These are phyloP conservation scores for Pseudorhiza aurosa DNA, from an alignment of 30 jellyfish, hydroid and myxozoan species.

Conservation along the genomic window DNA sequence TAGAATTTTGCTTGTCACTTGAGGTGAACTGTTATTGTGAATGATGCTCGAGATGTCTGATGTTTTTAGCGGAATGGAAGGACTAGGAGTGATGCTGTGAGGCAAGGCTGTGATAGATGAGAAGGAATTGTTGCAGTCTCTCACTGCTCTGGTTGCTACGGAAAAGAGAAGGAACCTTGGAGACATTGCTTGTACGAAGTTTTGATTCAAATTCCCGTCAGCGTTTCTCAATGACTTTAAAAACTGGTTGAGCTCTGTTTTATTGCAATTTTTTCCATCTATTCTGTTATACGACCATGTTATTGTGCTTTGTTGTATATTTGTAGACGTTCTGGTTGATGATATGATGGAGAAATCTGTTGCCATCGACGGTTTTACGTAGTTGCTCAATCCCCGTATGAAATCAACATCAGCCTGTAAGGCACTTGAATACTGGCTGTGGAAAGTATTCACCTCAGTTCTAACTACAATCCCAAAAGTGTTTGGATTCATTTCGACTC, in stretches of 20 bases:
- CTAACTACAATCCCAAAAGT: constrained; percentile 26
- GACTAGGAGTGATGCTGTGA: background rate
- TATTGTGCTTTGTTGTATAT: background rate
- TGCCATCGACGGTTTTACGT: constrained; percentile 1
- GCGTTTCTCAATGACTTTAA: background rate
- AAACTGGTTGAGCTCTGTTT: constrained; percentile 7
- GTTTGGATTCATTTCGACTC: background rate
- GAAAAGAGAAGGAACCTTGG: constrained; percentile 24
- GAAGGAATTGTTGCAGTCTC: background rate
- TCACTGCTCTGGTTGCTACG: background rate
- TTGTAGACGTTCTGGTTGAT: background rate
- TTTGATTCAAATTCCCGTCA: constrained; percentile 31
- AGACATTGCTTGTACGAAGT: constrained; percentile 29
- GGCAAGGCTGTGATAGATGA: background rate
- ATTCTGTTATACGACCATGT: constrained; percentile 33
- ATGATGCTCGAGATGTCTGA: background rate
- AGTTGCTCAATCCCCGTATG: background rate
- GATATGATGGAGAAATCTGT: constrained; percentile 22
- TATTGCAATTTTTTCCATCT: constrained; percentile 39
- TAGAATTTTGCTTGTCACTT: constrained; percentile 66
- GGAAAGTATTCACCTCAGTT: background rate
- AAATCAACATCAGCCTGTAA: background rate
- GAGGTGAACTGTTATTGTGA: constrained; percentile 51
- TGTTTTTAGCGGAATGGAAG: background rate
- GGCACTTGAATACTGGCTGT: background rate